Evolutionary conservation across 2,888 invertebrate genomes (phyloP).

Genomic region (Macropis europaea): DNA sequence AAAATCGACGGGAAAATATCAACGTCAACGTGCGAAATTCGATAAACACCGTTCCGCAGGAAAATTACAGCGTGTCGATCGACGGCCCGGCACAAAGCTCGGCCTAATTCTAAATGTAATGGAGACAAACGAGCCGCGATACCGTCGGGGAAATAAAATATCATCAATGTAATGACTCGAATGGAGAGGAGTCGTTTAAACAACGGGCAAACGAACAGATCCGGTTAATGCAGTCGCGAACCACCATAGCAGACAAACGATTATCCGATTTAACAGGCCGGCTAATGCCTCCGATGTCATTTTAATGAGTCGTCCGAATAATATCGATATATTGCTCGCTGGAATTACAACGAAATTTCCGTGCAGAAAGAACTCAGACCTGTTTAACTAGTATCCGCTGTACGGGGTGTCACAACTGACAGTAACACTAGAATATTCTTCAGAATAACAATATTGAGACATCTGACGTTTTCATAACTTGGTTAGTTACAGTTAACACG

Average conservation of each 20-base stretch:
- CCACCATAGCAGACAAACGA: constrained; percentile 32
- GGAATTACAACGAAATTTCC: constrained; percentile 43
- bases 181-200: constrained; percentile 38
- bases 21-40: no score
- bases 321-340: constrained; percentile 38
- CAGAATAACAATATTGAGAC: no score
- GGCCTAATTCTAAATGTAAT: constrained; percentile 11
- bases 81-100: background rate
- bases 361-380: no score
- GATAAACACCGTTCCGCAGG: no score
- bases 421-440: no score
- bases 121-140: constrained; percentile 11
- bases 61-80: no score
- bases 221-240: constrained; percentile 34
- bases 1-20: no score
- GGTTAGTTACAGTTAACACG: no score
- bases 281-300: constrained; percentile 32
- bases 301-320: constrained; percentile 33
- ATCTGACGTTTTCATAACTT: no score
- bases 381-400: no score
- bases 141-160: constrained; percentile 23
- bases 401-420: no score
- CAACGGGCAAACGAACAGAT: constrained; percentile 32
- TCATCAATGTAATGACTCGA: constrained; percentile 38
- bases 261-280: constrained; percentile 32